Conservation (phyloP, 2,113 vertebrate species). For the Caranx ignobilis region DNA sequence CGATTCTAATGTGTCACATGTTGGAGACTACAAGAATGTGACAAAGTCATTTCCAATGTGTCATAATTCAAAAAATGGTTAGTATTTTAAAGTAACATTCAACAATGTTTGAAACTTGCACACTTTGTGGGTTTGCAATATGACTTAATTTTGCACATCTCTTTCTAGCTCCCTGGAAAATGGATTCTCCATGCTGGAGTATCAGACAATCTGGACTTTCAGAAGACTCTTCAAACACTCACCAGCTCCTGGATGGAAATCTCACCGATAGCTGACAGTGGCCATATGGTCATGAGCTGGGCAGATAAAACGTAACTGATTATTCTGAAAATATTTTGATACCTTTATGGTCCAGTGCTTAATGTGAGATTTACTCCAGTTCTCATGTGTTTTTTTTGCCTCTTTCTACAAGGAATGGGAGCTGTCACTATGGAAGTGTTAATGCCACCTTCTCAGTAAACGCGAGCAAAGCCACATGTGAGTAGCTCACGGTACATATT, state of each 20-base stretch:
- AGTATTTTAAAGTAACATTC: too few relatives aligned
- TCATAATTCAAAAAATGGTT: too few relatives aligned
- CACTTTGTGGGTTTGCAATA: too few relatives aligned
- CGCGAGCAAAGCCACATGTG: constrained; percentile 30
- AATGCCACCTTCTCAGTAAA: constrained; percentile 4
- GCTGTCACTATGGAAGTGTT: neutral
- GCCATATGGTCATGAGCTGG: neutral
- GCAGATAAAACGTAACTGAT: constrained; percentile 50
- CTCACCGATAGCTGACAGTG: neutral
- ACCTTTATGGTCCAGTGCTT: neutral
- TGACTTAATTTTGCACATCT: constrained; percentile 3
- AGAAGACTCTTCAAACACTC: neutral
- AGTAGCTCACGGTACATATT: constrained; percentile 15
- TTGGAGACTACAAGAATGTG: neutral
- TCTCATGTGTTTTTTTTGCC: neutral
- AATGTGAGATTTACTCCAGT: neutral
- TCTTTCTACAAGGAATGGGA: constrained; percentile 39
- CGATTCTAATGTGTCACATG: too few relatives aligned
- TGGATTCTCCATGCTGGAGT: constrained; percentile 45
- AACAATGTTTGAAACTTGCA: neutral
- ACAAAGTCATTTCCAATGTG: neutral
- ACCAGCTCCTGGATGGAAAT: constrained; percentile 46
- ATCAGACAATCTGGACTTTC: neutral
- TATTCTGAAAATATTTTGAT: neutral
- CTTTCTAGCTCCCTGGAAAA: constrained; percentile 57